Conservation (phyloP, 2,797 vertebrate species). For the Malurus splendens region DNA sequence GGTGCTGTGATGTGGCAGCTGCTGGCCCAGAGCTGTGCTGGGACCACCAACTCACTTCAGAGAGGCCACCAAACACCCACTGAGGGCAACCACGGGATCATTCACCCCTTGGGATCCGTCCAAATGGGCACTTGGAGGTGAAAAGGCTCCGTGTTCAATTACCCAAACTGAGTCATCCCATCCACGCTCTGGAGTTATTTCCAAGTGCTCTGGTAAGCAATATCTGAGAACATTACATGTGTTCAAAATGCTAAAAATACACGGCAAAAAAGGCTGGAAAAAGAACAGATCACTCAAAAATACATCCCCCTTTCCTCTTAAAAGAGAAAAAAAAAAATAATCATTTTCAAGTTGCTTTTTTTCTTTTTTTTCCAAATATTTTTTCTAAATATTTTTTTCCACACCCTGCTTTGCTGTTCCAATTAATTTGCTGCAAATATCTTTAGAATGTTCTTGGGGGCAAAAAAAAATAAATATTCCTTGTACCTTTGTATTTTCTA, state of each 20-base stretch:
- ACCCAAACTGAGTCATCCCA: conserved; percentile 51
- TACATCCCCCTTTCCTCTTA: not conserved
- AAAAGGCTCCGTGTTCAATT: conserved; percentile 55
- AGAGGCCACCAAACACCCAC: conserved; percentile 52
- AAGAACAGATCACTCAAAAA: not conserved
- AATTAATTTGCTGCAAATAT: not conserved
- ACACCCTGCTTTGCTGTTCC: not conserved
- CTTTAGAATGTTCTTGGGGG: not conserved
- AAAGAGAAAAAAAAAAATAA: not conserved
- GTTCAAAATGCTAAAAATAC: conserved; percentile 53
- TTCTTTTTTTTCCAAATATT: not conserved
- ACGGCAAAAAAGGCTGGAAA: not conserved
- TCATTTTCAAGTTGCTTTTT: not conserved
- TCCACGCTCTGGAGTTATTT: conserved; percentile 41
- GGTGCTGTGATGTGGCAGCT: conserved; percentile 53
- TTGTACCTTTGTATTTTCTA: not conserved
- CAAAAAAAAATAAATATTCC: not conserved
- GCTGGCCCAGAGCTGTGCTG: conserved; percentile 10
- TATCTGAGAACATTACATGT: conserved; percentile 49
- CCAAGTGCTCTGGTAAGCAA: conserved; percentile 53
- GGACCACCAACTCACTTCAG: conserved; percentile 65
- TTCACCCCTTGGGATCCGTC: conserved; percentile 19
- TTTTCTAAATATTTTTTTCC: not conserved
- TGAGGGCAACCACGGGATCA: conserved; percentile 57
- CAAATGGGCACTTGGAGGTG: conserved; percentile 44